A percentile compares a stretch with the other conserved stretches of the same genome.
These are phyloP conservation scores for Myotis planiceps DNA, from an alignment of 2,797 vertebrate species.

Conservation along the genomic window DNA sequence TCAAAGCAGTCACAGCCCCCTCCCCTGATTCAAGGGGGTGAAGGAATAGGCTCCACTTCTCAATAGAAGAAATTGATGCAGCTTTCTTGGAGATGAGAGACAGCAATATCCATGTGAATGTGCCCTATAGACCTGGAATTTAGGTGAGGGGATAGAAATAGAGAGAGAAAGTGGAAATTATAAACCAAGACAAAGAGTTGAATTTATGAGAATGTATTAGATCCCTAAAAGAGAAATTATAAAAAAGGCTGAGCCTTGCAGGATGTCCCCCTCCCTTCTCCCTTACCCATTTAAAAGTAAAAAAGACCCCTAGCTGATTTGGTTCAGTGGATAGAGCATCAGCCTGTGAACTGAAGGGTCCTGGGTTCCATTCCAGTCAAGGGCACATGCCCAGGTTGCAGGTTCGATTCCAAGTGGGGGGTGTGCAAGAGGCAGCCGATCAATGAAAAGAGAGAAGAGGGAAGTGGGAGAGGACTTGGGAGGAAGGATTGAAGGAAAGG, in stretches of 20 bases:
- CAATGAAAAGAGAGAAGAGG: conserved; percentile 18
- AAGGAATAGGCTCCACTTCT: not conserved
- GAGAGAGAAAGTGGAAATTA: not conserved
- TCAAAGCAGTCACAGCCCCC: not conserved
- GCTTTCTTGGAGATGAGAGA: not conserved
- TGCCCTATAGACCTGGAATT: not conserved
- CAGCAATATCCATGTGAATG: not conserved
- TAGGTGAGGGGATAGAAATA: not conserved
- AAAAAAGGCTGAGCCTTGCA: not conserved
- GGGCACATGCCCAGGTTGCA: too few species aligned
- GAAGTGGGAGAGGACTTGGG: not conserved
- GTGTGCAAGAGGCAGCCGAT: too few species aligned
- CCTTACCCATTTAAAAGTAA: not conserved
- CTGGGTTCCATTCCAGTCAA: too few species aligned
- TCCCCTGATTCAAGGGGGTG: not conserved
- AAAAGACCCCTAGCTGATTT: not conserved
- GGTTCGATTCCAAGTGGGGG: too few species aligned
- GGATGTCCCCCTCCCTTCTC: not conserved
- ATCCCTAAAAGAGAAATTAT: not conserved
- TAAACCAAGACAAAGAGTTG: not conserved
- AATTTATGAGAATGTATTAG: not conserved
- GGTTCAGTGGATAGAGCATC: too few species aligned
- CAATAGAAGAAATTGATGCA: not conserved
- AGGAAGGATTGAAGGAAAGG: conserved; percentile 58
- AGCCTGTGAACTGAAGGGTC: too few species aligned